These are phyloP conservation scores for Trissolcus basalis DNA, from an alignment of 1,140 invertebrate genomes.

Conservation along the genomic window DNA sequence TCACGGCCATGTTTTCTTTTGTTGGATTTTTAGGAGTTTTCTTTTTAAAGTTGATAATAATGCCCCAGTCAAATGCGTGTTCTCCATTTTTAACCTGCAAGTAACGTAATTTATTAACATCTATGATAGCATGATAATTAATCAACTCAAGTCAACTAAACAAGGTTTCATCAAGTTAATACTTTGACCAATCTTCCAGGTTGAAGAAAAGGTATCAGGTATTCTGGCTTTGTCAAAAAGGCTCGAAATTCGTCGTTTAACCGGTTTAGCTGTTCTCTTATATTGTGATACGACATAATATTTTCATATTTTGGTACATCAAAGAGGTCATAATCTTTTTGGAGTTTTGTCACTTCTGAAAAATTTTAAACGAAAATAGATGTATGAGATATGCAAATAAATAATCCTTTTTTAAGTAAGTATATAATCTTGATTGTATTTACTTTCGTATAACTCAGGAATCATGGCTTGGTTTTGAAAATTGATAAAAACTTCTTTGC, in stretches of 20 bases:
- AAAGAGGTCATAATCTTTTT: conserved; percentile 81
- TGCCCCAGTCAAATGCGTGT: conserved; percentile 96
- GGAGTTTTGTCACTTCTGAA: conserved; percentile 85
- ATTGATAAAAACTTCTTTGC: conserved; percentile 98
- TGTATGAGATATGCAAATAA: no score
- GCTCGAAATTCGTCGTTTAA: conserved; percentile 84
- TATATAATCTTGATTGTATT: conserved; percentile 9
- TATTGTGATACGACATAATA: conserved; percentile 89
- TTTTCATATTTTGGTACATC: conserved; percentile 84
- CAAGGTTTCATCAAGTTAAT: conserved; percentile 18
- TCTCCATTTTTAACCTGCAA: conserved; percentile 88
- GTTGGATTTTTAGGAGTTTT: conserved; percentile 82
- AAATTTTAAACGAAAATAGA: conserved; percentile 29
- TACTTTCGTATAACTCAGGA: conserved; percentile 86
- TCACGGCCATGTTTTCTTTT: conserved; percentile 79
- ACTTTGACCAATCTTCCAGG: conserved; percentile 95
- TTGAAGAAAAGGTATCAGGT: conserved; percentile 95
- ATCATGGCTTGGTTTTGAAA: conserved; percentile 98
- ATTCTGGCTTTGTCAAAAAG: conserved; percentile 90
- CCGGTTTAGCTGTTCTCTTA: conserved; percentile 87
- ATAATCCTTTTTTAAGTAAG: no score
- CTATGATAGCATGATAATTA: not conserved
- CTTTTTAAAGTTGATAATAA: conserved; percentile 94
- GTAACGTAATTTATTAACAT: conserved; percentile 17
- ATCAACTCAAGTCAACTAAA: not conserved